A percentile compares a stretch with the other conserved stretches of the same genome.
Evolutionary conservation across 2,797 vertebrate species (phyloP).

Genomic region (Anas flavirostris): DNA sequence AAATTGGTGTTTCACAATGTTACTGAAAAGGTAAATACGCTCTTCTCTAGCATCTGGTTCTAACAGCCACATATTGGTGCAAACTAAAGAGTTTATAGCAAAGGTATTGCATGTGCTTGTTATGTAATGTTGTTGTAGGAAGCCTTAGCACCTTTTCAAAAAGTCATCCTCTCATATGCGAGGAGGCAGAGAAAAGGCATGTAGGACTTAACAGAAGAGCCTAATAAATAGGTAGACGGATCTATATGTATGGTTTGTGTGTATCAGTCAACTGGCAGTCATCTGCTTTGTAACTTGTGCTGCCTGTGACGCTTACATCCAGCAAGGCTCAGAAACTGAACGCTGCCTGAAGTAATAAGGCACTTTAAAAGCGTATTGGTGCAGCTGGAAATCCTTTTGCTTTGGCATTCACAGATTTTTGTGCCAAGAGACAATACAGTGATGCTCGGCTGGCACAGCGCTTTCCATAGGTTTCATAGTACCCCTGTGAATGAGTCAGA

Average conservation of each 20-base stretch:
- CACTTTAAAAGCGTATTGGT: too few relatives aligned
- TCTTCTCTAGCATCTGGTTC: background rate
- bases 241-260: background rate
- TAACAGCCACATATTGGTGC: background rate
- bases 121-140: background rate
- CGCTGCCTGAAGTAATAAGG: background rate
- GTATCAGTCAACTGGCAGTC: background rate
- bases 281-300: background rate
- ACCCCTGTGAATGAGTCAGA: background rate
- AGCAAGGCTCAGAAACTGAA: too few relatives aligned
- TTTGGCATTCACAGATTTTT: background rate
- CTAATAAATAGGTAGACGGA: background rate
- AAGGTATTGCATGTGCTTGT: background rate
- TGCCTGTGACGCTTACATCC: background rate
- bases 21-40: background rate
- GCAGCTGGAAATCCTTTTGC: background rate
- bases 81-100: background rate
- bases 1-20: background rate
- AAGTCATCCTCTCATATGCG: background rate
- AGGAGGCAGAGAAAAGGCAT: background rate
- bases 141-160: background rate
- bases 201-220: background rate
- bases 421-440: background rate
- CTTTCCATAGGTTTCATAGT: background rate
- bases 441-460: background rate